phyloP scores from a whole-genome alignment of 1,140 invertebrate genomes.

The Trichonephila clavipes region DNA sequence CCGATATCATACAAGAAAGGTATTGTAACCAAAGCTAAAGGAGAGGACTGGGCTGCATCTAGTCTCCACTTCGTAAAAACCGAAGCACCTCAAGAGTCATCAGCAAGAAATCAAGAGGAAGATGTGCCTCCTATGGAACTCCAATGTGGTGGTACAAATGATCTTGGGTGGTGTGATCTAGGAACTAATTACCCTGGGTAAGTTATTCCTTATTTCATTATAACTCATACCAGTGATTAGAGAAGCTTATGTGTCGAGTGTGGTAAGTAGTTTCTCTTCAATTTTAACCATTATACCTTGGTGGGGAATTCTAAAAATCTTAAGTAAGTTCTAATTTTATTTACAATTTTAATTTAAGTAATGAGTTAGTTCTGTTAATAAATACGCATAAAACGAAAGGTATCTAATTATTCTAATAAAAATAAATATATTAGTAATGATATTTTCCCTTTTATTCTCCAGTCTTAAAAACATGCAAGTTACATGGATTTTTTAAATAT shows the following conservation, averaged over 20 bases:
- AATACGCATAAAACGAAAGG: too few species aligned
- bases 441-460: too few species aligned
- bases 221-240: not conserved
- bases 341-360: too few species aligned
- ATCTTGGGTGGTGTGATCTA: slow-evolving; percentile 78
- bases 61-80: slow-evolving; percentile 55
- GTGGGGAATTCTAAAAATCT: not conserved
- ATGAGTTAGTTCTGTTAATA: too few species aligned
- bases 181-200: slow-evolving; percentile 78
- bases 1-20: slow-evolving; percentile 57
- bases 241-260: not conserved
- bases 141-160: slow-evolving; percentile 77
- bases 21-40: slow-evolving; percentile 18
- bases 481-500: too few species aligned
- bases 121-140: slow-evolving; percentile 52
- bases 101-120: not conserved
- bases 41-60: slow-evolving; percentile 66
- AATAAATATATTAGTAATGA: too few species aligned
- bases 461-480: too few species aligned
- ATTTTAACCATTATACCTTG: not conserved
- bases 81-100: slow-evolving; percentile 27
- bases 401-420: too few species aligned
- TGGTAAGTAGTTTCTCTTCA: not conserved
- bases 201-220: not conserved
- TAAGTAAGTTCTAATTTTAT: too few species aligned